A percentile compares a stretch with the other conserved stretches of the same genome.
Evolutionary conservation across 2,888 invertebrate genomes (phyloP).

Genomic region (Merodon equestris): DNA sequence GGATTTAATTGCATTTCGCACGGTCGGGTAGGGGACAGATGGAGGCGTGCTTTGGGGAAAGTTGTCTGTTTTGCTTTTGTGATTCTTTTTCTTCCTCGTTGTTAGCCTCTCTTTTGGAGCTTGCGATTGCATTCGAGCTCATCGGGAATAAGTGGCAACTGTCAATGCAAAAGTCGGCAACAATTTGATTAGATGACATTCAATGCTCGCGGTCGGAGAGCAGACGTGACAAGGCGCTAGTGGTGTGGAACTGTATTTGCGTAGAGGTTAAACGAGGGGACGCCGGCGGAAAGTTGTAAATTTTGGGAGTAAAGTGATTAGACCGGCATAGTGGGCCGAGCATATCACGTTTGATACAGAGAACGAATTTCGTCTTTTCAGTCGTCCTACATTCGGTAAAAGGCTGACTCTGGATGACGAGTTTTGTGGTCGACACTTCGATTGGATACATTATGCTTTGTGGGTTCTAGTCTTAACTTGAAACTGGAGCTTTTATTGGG

Average conservation of each 20-base stretch:
- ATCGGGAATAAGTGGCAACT: constrained; percentile 32
- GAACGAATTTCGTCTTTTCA: too few species aligned
- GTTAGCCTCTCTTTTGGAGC: background rate
- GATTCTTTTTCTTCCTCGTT: background rate
- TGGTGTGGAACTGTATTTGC: constrained; percentile 16
- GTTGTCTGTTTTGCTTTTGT: background rate
- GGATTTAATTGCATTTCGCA: constrained; percentile 49
- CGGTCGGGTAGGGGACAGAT: constrained; percentile 8
- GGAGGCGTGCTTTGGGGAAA: background rate
- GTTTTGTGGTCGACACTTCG: too few species aligned
- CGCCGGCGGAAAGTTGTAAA: constrained; percentile 16
- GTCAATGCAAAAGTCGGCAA: constrained; percentile 44
- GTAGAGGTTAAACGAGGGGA: constrained; percentile 18
- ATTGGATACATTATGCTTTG: too few species aligned
- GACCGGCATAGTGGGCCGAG: too few species aligned
- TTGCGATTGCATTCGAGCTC: constrained; percentile 38
- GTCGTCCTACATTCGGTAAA: too few species aligned
- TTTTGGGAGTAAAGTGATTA: constrained; percentile 13
- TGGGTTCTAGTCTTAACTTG: too few species aligned
- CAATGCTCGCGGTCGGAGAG: constrained; percentile 1
- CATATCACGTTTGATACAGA: too few species aligned
- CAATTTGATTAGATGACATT: constrained; percentile 47
- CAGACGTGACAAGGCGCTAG: constrained; percentile 3
- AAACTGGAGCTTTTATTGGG: too few species aligned
- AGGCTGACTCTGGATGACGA: too few species aligned